phyloP scores from a whole-genome alignment of 2,888 invertebrate genomes.

The Dascillus cervinus region DNA sequence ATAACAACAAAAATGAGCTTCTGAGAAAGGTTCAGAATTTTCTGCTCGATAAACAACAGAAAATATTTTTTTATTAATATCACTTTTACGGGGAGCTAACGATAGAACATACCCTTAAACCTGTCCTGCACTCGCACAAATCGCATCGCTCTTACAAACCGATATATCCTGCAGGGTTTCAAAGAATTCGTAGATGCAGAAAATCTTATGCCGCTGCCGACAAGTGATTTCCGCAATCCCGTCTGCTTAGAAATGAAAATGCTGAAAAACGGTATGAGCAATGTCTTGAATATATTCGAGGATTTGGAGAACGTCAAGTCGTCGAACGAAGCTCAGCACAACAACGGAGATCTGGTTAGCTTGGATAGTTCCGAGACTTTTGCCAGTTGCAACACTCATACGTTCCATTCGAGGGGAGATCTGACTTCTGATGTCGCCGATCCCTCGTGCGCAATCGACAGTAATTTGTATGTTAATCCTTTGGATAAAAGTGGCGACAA shows the following conservation, averaged over 20 bases:
- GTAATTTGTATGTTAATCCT: slow-evolving; percentile 84
- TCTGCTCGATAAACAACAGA: too few species aligned
- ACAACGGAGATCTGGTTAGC: slow-evolving; percentile 48
- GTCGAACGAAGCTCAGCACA: slow-evolving; percentile 30
- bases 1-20: too few species aligned
- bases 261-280: slow-evolving; percentile 47
- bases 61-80: too few species aligned
- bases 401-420: slow-evolving; percentile 69
- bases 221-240: slow-evolving; percentile 76
- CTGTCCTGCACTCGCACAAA: too few species aligned
- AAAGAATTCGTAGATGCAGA: slow-evolving; percentile 88
- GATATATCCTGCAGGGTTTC: slow-evolving; percentile 65
- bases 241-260: slow-evolving; percentile 75
- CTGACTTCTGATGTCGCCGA: slow-evolving; percentile 42
- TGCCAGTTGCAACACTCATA: slow-evolving; percentile 94
- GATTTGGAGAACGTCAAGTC: slow-evolving; percentile 16
- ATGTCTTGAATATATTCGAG: slow-evolving; percentile 22
- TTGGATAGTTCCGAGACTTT: slow-evolving; percentile 85
- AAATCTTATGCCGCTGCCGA: slow-evolving; percentile 78
- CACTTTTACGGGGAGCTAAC: too few species aligned
- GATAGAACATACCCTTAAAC: too few species aligned
- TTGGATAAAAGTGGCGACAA: slow-evolving; percentile 56
- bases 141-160: too few species aligned
- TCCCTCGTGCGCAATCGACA: slow-evolving; percentile 47
- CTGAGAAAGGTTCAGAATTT: too few species aligned